Evolutionary conservation across 2,888 invertebrate genomes (phyloP), one percentile per base, ranked within the genome.

Genomic region (Adelognathus sp.): DNA sequence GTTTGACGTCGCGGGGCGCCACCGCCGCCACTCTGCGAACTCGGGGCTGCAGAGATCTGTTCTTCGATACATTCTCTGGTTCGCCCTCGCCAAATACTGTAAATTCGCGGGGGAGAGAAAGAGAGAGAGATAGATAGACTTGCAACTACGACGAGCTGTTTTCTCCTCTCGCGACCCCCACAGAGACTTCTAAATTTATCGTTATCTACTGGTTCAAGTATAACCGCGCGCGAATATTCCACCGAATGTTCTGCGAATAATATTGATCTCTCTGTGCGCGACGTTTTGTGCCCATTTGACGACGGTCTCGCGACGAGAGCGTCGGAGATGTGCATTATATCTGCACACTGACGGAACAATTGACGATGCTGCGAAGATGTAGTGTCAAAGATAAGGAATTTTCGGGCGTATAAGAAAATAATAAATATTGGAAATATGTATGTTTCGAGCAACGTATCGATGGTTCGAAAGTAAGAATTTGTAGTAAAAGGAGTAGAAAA

Each of bases 121-220:
- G 14, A 27, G 31, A 31, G 54, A 31, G 56, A 73, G 41, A 69
- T 78, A 56, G 56, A 46, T 46, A 9, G 36, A 11, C 21, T 24
- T 24, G 44, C n/a, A 16, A 36, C 31, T 36, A 60, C 74, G 64
- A 67, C 61, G 31, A 14, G 54, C 44, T 44, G 52, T 56, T 67
- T 61, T 72, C 46, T 33, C 31, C 33, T 31, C 31, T 16, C 54
- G n/a, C 52, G 21, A 24, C 21, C 46, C 54, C 67, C 70, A 61
- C 66, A 52, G 75, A 31, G 66, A 61, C 41, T 75, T 75, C 79
- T 79, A 79, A 79, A 79, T 75, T 75, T 79, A 79, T 75, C 79
- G 71, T 79, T 67, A 79, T 75, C 71, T 70, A 64, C 63, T 54
- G 54, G 71, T 46, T 71, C n/a, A 75, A 71, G 71, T 54, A 58